Conservation (phyloP, 1,140 invertebrate species). For the Danaus melanippus region DNA sequence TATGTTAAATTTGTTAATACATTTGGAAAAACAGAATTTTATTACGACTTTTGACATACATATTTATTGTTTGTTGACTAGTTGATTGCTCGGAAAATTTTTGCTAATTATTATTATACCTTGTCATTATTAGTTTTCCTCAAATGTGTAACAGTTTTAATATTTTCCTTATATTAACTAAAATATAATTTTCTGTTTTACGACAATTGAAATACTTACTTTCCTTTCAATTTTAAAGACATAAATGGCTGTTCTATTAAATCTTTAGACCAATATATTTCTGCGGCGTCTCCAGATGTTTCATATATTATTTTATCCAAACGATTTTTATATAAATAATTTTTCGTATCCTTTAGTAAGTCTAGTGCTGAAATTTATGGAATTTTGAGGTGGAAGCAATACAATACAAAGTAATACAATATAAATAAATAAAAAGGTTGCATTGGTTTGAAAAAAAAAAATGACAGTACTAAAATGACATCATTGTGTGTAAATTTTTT, state of each 20-base stretch:
- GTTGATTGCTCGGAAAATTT: too few relatives aligned
- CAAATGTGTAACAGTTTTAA: too few relatives aligned
- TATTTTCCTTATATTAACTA: not conserved
- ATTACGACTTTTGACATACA: too few relatives aligned
- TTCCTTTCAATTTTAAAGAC: conserved; percentile 53
- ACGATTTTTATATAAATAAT: conserved; percentile 19
- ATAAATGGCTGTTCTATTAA: conserved; percentile 36
- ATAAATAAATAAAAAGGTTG: too few relatives aligned
- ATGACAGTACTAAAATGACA: too few relatives aligned
- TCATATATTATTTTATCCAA: conserved; percentile 23
- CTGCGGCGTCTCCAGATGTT: conserved; percentile 39
- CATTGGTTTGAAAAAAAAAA: too few relatives aligned
- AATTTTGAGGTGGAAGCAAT: conserved; percentile 6
- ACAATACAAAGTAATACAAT: conserved; percentile 1
- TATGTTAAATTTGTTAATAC: too few relatives aligned
- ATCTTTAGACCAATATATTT: conserved; percentile 26
- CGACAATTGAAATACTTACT: conserved; percentile 32
- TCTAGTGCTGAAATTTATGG: conserved; percentile 34
- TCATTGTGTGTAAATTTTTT: too few relatives aligned
- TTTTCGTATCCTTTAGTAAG: conserved; percentile 32
- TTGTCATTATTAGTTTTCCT: too few relatives aligned
- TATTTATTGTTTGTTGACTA: too few relatives aligned
- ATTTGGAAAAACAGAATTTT: too few relatives aligned
- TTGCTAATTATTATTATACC: too few relatives aligned
- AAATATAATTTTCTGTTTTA: not conserved